Evolutionary conservation across 1,140 invertebrate species (phyloP).

Genomic region (Pteromalus puparum): DNA sequence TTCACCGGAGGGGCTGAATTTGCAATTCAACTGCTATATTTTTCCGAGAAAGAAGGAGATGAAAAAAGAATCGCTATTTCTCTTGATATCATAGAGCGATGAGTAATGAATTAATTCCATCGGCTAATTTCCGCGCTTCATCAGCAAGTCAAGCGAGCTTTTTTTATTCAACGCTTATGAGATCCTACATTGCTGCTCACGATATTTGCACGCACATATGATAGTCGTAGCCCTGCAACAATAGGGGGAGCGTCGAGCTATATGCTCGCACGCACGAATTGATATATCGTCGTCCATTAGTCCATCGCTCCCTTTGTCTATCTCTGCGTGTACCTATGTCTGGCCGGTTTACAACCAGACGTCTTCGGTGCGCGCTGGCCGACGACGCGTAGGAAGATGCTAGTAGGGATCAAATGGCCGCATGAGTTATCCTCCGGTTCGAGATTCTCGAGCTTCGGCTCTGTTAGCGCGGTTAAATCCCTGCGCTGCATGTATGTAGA

Average conservation of each 20-base stretch:
- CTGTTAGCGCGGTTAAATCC: not conserved
- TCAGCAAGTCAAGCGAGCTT: too few relatives aligned
- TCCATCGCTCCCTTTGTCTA: not conserved
- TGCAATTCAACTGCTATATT: not conserved
- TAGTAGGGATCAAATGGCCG: not conserved
- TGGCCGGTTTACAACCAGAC: not conserved
- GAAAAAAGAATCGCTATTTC: too few relatives aligned
- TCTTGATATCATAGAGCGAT: too few relatives aligned
- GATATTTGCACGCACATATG: not conserved
- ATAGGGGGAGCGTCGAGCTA: not conserved
- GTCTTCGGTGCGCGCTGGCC: not conserved
- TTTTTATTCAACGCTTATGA: too few relatives aligned
- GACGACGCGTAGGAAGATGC: not conserved
- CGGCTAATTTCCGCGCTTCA: too few relatives aligned
- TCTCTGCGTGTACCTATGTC: not conserved
- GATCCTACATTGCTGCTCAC: not conserved
- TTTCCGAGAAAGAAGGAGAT: not conserved
- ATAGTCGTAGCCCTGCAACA: constrained; percentile 27
- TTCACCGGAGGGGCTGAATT: not conserved
- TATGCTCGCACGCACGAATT: not conserved
- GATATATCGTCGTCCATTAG: constrained; percentile 38
- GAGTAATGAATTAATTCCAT: too few relatives aligned
- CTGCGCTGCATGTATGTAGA: not conserved
- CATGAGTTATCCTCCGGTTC: not conserved
- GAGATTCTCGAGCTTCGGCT: not conserved